Base-by-base conservation (phyloP, 2,888 invertebrate genomes). In the Chrysomela aeneicollis region DNA sequence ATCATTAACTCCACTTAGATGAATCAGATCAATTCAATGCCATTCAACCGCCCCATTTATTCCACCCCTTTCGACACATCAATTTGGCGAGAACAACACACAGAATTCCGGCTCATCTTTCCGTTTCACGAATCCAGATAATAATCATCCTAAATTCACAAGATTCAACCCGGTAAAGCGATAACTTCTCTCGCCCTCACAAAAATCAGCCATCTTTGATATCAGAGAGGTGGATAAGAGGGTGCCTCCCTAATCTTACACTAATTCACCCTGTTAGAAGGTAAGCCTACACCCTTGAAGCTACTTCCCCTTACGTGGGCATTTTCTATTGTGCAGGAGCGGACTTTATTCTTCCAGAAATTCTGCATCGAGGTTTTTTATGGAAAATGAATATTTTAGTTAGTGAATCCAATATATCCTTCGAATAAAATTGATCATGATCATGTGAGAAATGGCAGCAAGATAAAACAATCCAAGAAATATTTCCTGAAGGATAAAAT, bases 151-250 rank as follows among this genome's bases (percentile, higher is more conserved):
- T 57, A 57, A 62, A 62, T 26, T 51, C 57, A 51, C 42, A n/a
- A 50, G 37, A 59, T 50, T 51, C 19, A 19, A 6, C 32, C 59
- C 30, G 30, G 37, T 51, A 59, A 59, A 59, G 37, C 52, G 59
- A 52, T 59, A 52, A 59, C 50, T 46, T 30, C 26, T 47, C 42
- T 51, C 50, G 37, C 65, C 65, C 61, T 65, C 37, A 52, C 59
- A 77, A 76, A 75, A 77, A 77, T 77, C 78, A 77, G 78, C 78
- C 78, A 78, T 77, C 77, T 78, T 78, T 76, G 76, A 75, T 77
- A 76, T 73, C 74, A 73, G 71, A 71, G 67, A 72, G 71, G 64
- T 72, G 72, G 75, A 76, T 73, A 71, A 67, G 73, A 76, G 76
- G 76, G 77, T 74, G 74, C 73, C 74, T 74, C 76, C 76, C 78